phyloP scores from a whole-genome alignment of 2,113 vertebrate genomes.

The Tiliqua scincoides region DNA sequence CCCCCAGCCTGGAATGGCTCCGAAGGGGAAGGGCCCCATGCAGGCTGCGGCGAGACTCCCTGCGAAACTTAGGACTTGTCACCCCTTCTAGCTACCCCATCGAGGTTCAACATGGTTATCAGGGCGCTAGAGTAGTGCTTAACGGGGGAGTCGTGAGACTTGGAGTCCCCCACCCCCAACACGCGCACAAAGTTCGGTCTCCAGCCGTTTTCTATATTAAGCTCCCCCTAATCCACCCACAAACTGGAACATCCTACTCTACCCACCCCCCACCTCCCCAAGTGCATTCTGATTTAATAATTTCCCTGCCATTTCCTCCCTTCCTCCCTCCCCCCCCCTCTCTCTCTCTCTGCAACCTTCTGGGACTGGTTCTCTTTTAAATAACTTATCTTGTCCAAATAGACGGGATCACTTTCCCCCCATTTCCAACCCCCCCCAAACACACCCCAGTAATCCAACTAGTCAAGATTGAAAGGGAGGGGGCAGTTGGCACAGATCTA shows the following conservation, averaged over 20 bases:
- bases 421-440: constrained; percentile 14
- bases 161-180: neutral
- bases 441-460: neutral
- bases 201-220: neutral
- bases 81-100: too few relatives aligned
- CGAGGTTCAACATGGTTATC: neutral
- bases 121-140: too few relatives aligned
- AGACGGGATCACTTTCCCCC: neutral
- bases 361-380: constrained; percentile 7
- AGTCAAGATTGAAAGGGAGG: neutral
- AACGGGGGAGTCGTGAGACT: neutral
- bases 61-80: too few relatives aligned
- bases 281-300: neutral
- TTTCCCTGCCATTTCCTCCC: neutral
- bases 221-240: neutral
- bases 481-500: neutral
- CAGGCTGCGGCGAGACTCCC: neutral
- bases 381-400: neutral
- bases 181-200: neutral
- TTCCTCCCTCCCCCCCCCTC: neutral
- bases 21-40: neutral
- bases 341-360: neutral
- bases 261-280: neutral
- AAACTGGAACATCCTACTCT: neutral
- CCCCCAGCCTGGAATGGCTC: too few relatives aligned